Conservation (phyloP, 2,113 vertebrate species). For the Bettongia penicillata region DNA sequence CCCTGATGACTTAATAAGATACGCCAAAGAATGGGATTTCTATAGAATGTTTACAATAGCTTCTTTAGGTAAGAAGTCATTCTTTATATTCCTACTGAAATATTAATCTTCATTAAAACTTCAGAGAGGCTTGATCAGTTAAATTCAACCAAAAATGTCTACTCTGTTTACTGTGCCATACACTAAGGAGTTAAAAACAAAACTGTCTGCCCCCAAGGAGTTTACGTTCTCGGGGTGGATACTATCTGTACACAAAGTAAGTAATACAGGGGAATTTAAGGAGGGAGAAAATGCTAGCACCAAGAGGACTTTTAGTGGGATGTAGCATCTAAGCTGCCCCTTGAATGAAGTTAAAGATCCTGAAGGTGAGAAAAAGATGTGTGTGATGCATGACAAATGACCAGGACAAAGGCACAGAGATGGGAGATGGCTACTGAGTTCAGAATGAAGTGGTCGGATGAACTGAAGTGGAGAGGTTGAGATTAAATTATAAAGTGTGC, state of each 20-base stretch:
- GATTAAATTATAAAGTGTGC: background rate
- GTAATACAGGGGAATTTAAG: background rate
- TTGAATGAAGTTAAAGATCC: background rate
- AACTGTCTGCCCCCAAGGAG: background rate
- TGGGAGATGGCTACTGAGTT: background rate
- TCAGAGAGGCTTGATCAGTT: background rate
- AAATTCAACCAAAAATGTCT: background rate
- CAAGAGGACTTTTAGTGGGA: background rate
- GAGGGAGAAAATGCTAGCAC: background rate
- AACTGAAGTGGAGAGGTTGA: background rate
- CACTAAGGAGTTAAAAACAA: background rate
- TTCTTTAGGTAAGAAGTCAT: slow-evolving; percentile 87
- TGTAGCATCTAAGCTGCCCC: background rate
- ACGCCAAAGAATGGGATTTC: slow-evolving; percentile 98
- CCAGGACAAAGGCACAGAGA: background rate
- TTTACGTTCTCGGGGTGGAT: background rate
- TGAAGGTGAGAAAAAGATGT: background rate
- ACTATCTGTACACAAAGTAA: background rate
- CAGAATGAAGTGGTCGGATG: background rate
- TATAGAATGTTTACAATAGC: slow-evolving; percentile 95
- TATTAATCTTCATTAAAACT: slow-evolving; percentile 6
- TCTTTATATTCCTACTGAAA: background rate
- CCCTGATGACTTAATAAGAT: slow-evolving; percentile 96
- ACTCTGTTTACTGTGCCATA: background rate
- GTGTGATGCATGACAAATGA: background rate